Evolutionary conservation across 2,113 vertebrate genomes (phyloP).

Genomic region (Cyrtonyx montezumae): DNA sequence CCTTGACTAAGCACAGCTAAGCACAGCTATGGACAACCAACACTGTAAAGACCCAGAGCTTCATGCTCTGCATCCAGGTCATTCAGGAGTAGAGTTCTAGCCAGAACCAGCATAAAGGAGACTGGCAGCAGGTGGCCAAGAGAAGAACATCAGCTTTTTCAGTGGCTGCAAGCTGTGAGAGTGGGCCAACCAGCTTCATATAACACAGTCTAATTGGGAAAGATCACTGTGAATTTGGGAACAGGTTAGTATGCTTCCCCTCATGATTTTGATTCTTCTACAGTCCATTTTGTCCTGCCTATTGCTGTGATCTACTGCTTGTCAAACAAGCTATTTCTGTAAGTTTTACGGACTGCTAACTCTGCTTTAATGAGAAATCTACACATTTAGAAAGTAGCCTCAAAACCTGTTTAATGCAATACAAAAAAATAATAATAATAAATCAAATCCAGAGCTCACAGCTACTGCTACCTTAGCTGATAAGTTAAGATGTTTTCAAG

Average conservation of each 20-base stretch:
- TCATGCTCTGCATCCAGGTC: accelerated
- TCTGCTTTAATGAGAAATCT: not conserved
- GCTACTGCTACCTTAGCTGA: not conserved
- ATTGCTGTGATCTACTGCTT: not conserved
- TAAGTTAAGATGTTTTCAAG: not conserved
- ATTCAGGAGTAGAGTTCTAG: not conserved
- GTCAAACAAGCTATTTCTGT: not conserved
- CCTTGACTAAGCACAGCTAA: not conserved
- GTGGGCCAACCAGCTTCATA: not conserved
- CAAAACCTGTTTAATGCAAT: not conserved
- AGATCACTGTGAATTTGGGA: not conserved
- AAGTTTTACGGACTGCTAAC: not conserved
- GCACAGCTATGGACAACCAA: not conserved
- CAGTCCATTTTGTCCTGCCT: not conserved
- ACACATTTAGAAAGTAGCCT: not conserved
- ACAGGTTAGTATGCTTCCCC: not conserved
- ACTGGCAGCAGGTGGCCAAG: not conserved
- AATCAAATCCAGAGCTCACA: not conserved
- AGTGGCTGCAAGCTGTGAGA: not conserved
- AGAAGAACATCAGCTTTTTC: not conserved
- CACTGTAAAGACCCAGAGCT: not conserved
- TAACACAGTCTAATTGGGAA: not conserved
- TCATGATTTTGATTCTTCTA: not conserved
- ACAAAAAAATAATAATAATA: not conserved
- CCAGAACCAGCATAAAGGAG: not conserved